Base-by-base conservation (phyloP, 1,140 invertebrate genomes). In the Laodelphax striatellus region DNA sequence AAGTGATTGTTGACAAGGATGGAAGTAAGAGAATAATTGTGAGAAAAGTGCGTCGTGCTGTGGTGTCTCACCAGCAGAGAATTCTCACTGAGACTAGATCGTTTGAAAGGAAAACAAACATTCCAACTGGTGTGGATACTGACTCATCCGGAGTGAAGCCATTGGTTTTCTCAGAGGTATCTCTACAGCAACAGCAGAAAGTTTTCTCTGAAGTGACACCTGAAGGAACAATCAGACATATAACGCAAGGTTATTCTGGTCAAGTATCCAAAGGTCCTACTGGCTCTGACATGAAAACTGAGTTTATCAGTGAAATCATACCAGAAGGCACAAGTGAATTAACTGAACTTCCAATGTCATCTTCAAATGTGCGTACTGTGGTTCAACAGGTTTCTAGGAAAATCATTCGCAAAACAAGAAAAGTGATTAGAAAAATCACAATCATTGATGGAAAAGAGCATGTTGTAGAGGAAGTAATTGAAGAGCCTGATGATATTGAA, bases 391-490 rank as follows among this genome's bases (percentile, higher is more conserved):
- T 90, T 5, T 88, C 84, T 0, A 81, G 83, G 64, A 80, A 81
- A 72, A 81, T 88, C 28, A 84, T 88, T 50, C 80, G 85, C 64
- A 89, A 82, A 69, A 86, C 80, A 52, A 80, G 82, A 52, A 83
- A 82, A 66, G 85, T 87, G 50, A 86, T 89, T 43, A 76, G 86
- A 55, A 82, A 82, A 66, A 78, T 88, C 5, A 82, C 84, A 0
- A 84, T 91, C 9, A 82, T 91, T 57, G 84, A 92, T 71, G 89
- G 88, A 0, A 86, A 89, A 74, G 87, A 91, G 72, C 82, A 85
- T 65, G 80, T 88, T 0, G 84, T 82, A 10, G 88, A 92, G 73
- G 88, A 92, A 74, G 75, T 91, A 4, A 75, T 90, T 60, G 85
- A 92, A 72, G 86, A 92, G 74, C 85, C 88, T 19, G 85, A 91